Conservation (phyloP, 2,113 vertebrate species). For the Agelaius phoeniceus region DNA sequence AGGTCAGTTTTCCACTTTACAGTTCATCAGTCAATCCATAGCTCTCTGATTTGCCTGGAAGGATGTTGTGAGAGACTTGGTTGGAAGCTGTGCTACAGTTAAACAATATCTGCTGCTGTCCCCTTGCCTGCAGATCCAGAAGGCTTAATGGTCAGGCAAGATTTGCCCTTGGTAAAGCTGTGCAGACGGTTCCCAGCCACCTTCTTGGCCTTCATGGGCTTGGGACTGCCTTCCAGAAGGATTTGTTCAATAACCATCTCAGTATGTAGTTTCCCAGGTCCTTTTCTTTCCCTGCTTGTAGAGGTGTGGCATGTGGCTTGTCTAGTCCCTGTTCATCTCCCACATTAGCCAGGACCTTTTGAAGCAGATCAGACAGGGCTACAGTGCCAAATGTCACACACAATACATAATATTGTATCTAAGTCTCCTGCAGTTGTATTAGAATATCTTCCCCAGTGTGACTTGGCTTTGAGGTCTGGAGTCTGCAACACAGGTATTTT, state of each 20-base stretch:
- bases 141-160: neutral
- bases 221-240: neutral
- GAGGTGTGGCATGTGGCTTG: neutral
- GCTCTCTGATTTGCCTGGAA: neutral
- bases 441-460: neutral
- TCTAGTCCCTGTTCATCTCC: neutral
- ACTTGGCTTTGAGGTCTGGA: neutral
- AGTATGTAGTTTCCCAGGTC: neutral
- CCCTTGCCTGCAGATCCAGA: neutral
- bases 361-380: neutral
- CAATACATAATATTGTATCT: neutral
- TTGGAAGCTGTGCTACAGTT: neutral
- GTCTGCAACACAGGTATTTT: neutral
- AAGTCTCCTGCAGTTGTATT: neutral
- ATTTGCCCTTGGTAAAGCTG: neutral
- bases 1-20: neutral
- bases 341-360: neutral
- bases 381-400: neutral
- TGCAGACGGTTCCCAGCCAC: neutral
- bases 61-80: neutral
- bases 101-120: neutral
- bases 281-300: neutral
- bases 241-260: neutral
- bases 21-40: neutral
- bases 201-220: neutral